Evolutionary conservation across 53 echinoderm and acorn worm species (phyloP).

Genomic region (Antedon mediterranea): DNA sequence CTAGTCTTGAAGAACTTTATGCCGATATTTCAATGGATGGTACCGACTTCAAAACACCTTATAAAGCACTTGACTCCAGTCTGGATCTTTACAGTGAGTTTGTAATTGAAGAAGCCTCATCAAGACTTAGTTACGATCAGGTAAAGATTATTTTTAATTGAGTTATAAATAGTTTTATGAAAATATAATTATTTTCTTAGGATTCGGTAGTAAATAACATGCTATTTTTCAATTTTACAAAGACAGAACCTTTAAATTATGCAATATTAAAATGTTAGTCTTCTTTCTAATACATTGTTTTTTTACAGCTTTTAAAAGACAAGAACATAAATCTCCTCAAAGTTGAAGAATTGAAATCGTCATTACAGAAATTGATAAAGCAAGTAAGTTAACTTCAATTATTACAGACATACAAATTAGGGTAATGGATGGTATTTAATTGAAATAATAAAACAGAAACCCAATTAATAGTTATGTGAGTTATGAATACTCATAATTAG

Average conservation of each 20-base stretch:
- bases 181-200: too few relatives aligned
- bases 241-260: too few relatives aligned
- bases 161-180: too few relatives aligned
- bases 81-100: not conserved
- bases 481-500: too few relatives aligned
- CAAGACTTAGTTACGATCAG: not conserved
- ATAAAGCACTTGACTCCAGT: not conserved
- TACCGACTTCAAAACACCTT: not conserved
- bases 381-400: not conserved
- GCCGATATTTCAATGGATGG: not conserved
- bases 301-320: not conserved
- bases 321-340: not conserved
- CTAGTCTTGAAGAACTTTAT: not conserved
- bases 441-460: too few relatives aligned
- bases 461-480: too few relatives aligned
- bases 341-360: not conserved
- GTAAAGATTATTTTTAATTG: too few relatives aligned
- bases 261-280: too few relatives aligned
- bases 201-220: too few relatives aligned
- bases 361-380: not conserved
- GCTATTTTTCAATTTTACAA: too few relatives aligned
- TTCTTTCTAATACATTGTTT: not conserved
- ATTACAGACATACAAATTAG: too few relatives aligned
- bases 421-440: too few relatives aligned
- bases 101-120: not conserved